Evolutionary conservation across 2,113 vertebrate genomes (phyloP), one percentile per base, ranked within the genome.

Genomic region (Scomber scombrus): DNA sequence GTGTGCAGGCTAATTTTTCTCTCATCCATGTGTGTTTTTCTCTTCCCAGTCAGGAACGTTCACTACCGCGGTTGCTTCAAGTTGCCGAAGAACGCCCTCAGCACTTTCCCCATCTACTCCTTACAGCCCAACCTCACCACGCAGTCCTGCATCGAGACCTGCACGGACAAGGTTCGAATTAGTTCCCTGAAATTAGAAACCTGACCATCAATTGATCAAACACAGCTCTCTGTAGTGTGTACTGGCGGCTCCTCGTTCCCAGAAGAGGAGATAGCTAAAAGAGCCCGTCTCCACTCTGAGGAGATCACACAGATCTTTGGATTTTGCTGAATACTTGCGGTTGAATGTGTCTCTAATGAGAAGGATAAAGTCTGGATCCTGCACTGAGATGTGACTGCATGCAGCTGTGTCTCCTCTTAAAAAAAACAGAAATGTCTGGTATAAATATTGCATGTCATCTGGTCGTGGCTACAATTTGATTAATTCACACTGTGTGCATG

Each of bases 91-190:
- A 97, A 95, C 82, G 66, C 93, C 80, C 94, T 96, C 7, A 83
- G 91, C 54, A 85, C 93, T 87, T 96, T 99, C 89, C 95, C 96
- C 3, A 78, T 95, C 91, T 88, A 94, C 78, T 91, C 96, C 70
- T 68, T 85, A 11, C 95, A 96, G 80, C 86, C 92, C 74, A 98
- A 98, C 78, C 78, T 96, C 58, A 98, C 97, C 0, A 93, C 93
- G 47, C 97, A 98, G 91, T 95, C 89, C 80, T 99, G 98, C 94
- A 95, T 97, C 0, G 96, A 97, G 93, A 96, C 96, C 85, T 99
- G 98, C 93, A 97, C 97, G 62, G 95, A 97, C 90, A 97, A 98
- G 95, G 98, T 99, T 95, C 93, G 96, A 12, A 46, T 31, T n/a
- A 29, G 4, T 7, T 40, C 58, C 70, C 8, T 21, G 5, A 69